Evolutionary conservation across 2,888 invertebrate species (phyloP), one percentile per base, ranked within the genome.

Genomic region (Magallana nippona): DNA sequence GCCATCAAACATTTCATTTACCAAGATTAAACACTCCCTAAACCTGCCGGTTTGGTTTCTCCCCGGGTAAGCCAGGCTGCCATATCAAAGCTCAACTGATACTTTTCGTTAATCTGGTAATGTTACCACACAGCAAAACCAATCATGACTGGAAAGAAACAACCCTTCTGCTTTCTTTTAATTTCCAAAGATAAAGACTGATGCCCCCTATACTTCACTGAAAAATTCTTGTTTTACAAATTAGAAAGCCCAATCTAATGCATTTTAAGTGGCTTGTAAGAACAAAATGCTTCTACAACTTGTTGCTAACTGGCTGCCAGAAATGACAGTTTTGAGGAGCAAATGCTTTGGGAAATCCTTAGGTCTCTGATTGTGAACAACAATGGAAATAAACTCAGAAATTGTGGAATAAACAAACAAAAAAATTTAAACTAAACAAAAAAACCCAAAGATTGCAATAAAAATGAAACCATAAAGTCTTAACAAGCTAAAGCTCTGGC

Each of bases 61-160:
- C 15, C 71, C 8, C 0, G 27, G 15, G 13, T 71, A 71, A 71
- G 71, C 71, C 15, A 1, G 11, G 71, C 27, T 71, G 71, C 71
- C 71, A 71, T 71, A 71, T 71, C 71, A 71, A 71, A 71, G 71
- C 71, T 27, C 44, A 27, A 32, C 27, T 15, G 22, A 71, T 27
- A 71, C 27, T 15, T 71, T 32, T 27, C 1, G 11, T 71, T 71
- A 71, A 71, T 71, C 71, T 71, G 32, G 19, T 71, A 71, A 71
- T 71, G 71, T 71, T 71, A 71, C 71, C 71, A 71, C 71, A 71
- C 71, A 71, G 60, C 71, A 22, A 71, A 71, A 71, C 71, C 19
- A 71, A 71, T 71, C 71, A 71, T 10, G 22, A 71, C 17, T 15
- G 32, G 10, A 71, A 13, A 71, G 27, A 22, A 71, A 71, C 22